These are phyloP conservation scores for Pseudoips prasinana DNA, from an alignment of 2,888 invertebrate species.

Conservation along the genomic window DNA sequence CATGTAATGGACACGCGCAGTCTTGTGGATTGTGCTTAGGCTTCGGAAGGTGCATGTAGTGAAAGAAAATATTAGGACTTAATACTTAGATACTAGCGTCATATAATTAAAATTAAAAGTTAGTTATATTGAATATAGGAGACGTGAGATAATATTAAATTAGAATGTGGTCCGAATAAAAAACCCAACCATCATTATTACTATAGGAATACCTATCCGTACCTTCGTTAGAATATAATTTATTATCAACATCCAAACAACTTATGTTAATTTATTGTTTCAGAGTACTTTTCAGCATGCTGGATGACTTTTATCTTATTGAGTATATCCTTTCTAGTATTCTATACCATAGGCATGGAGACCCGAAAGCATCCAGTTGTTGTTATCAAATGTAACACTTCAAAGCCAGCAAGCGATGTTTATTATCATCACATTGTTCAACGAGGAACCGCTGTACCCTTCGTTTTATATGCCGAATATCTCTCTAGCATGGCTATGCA, in stretches of 20 bases:
- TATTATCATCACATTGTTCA: constrained; percentile 58
- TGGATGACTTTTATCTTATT: constrained; percentile 68
- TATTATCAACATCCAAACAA: too few species aligned
- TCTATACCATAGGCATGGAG: constrained; percentile 59
- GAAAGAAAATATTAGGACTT: too few species aligned
- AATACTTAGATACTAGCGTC: too few species aligned
- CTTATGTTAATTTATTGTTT: too few species aligned
- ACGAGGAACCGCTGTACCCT: constrained; percentile 41
- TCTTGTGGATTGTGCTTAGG: too few species aligned
- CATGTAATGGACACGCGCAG: too few species aligned
- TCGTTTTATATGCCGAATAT: constrained; percentile 51
- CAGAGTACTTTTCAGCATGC: constrained; percentile 68
- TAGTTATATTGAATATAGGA: too few species aligned
- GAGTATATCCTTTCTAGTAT: constrained; percentile 59
- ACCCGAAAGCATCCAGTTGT: constrained; percentile 49
- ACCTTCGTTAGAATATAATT: too few species aligned
- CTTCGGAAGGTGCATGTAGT: too few species aligned
- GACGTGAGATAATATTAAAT: too few species aligned
- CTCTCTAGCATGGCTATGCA: constrained; percentile 51
- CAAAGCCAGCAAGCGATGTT: constrained; percentile 53
- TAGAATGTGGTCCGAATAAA: background rate
- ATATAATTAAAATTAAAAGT: too few species aligned
- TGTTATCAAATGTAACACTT: constrained; percentile 47
- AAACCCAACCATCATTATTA: background rate
- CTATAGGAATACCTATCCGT: too few species aligned